Conservation (phyloP, 2,113 vertebrate species). For the Galeopterus variegatus region DNA sequence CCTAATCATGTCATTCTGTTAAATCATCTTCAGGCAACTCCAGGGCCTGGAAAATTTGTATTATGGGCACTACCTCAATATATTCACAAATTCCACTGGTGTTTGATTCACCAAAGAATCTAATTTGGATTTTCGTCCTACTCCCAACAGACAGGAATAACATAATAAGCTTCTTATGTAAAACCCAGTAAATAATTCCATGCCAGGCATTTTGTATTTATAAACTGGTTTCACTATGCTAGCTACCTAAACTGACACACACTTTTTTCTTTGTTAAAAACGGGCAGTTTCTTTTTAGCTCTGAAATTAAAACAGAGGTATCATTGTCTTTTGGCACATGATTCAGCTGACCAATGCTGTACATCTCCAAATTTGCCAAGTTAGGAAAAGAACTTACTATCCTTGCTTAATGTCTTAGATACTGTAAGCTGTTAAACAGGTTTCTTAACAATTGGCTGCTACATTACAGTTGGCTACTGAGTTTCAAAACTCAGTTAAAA, state of each 20-base stretch:
- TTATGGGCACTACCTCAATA: not conserved
- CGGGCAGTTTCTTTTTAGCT: slow-evolving; percentile 76
- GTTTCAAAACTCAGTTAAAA: slow-evolving; percentile 46
- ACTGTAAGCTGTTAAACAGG: slow-evolving; percentile 47
- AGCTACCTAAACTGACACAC: slow-evolving; percentile 71
- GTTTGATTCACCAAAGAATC: slow-evolving; percentile 51
- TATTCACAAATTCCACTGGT: slow-evolving; percentile 8
- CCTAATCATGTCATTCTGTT: slow-evolving; percentile 2
- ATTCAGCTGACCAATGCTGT: slow-evolving; percentile 53
- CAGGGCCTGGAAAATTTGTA: not conserved
- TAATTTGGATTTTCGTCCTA: not conserved
- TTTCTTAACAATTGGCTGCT: not conserved
- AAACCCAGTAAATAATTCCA: slow-evolving; percentile 40
- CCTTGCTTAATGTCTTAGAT: slow-evolving; percentile 61
- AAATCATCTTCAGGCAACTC: not conserved
- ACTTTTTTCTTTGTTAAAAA: slow-evolving; percentile 73
- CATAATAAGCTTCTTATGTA: not conserved
- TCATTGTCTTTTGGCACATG: slow-evolving; percentile 74
- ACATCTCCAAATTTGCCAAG: slow-evolving; percentile 72
- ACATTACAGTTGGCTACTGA: not conserved
- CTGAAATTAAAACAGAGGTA: slow-evolving; percentile 76
- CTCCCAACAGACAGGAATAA: not conserved
- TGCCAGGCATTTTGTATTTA: slow-evolving; percentile 70
- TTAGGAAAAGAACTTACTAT: slow-evolving; percentile 77
- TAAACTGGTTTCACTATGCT: slow-evolving; percentile 70